Evolutionary conservation across 2,797 vertebrate species (phyloP).

Genomic region (Nyctalus aviator): DNA sequence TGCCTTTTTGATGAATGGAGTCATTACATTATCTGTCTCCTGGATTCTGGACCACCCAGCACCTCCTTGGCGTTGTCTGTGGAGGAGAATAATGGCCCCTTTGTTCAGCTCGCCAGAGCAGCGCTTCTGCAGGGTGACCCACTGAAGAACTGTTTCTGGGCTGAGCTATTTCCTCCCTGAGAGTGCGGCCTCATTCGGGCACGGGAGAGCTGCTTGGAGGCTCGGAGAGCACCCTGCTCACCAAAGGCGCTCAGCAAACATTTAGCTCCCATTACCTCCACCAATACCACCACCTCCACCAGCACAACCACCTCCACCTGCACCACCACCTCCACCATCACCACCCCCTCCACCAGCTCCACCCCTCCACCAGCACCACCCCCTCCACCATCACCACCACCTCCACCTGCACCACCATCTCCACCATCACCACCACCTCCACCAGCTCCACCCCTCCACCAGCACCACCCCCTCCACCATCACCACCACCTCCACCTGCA

Average conservation of each 20-base stretch:
- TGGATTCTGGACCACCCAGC: conserved; percentile 86
- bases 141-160: conserved; percentile 72
- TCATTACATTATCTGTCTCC: conserved; percentile 87
- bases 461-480: too few relatives aligned
- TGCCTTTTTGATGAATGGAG: conserved; percentile 84
- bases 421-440: too few relatives aligned
- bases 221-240: not conserved
- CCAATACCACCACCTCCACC: too few relatives aligned
- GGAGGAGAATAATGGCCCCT: conserved; percentile 82
- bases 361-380: too few relatives aligned
- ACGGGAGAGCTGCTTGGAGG: conserved; percentile 22
- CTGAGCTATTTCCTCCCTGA: conserved; percentile 64
- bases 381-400: too few relatives aligned
- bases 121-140: conserved; percentile 79
- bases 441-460: too few relatives aligned
- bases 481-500: too few relatives aligned
- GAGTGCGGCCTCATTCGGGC: conserved; percentile 32
- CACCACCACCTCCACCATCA: too few relatives aligned
- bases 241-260: not conserved
- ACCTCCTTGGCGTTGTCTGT: conserved; percentile 79
- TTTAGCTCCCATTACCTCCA: not conserved
- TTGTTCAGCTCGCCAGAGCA: conserved; percentile 84
- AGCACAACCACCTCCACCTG: too few relatives aligned
- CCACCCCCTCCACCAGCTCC: not conserved
- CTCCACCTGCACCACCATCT: too few relatives aligned